Percentiles rank a stretch among this genome's conserved stretches.
These are phyloP conservation scores for Corynorhinus townsendii DNA, from an alignment of 2,113 vertebrate genomes.

Conservation along the genomic window DNA sequence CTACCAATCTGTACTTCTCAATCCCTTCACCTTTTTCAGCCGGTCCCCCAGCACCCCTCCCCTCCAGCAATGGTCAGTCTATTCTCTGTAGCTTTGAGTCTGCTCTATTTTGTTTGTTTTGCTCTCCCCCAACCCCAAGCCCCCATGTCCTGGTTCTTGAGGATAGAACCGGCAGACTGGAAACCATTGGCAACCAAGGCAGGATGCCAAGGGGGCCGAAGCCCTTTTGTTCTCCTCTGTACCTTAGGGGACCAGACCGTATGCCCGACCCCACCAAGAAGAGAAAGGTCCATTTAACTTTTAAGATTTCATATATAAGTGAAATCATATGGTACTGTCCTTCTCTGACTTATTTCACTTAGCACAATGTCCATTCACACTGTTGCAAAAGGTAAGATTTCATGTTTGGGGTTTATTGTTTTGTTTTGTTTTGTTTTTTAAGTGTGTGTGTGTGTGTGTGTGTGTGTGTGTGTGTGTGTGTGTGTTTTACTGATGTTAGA, in stretches of 20 bases:
- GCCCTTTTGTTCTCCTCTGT: conserved; percentile 76
- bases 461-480: too few species aligned
- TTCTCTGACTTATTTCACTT: not conserved
- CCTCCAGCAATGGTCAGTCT: not conserved
- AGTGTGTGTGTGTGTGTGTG: too few species aligned
- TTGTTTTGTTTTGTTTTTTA: not conserved
- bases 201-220: conserved; percentile 66
- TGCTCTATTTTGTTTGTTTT: not conserved
- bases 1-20: not conserved
- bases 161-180: conserved; percentile 75
- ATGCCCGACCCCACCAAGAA: conserved; percentile 79
- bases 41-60: not conserved
- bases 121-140: not conserved
- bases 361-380: not conserved
- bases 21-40: not conserved
- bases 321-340: not conserved
- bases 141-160: conserved; percentile 68
- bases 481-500: too few species aligned
- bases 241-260: conserved; percentile 76
- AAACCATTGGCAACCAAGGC: conserved; percentile 80
- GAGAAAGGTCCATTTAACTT: conserved; percentile 63
- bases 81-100: not conserved
- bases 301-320: not conserved
- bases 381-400: not conserved
- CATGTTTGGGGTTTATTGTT: not conserved